Percentiles rank a stretch among this genome's conserved stretches.
These are phyloP conservation scores for rat (Rattus norvegicus) DNA, from an alignment of 2,113 vertebrate genomes.

Conservation along the genomic window GRCr8 NC_086033.1:102371001-102371500, in stretches of 20 bases:
- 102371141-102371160: no score
- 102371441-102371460: background rate
- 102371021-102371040: background rate
- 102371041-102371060: background rate
- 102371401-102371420: background rate
- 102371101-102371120: background rate
- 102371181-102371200: background rate
- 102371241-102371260: background rate
- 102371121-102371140: background rate
- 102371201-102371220: background rate
- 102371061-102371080: background rate
- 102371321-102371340: background rate
- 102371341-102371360: no score
- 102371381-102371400: background rate
- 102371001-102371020: background rate
- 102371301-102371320: background rate
- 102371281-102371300: background rate
- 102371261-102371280: background rate
- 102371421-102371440: background rate
- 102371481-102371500: background rate
- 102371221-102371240: background rate
- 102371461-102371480: background rate
- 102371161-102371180: background rate
- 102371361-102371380: background rate
- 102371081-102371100: background rate